Evolutionary conservation across 2,797 vertebrate species (phyloP).

Genomic region (Sebastes itinus): DNA sequence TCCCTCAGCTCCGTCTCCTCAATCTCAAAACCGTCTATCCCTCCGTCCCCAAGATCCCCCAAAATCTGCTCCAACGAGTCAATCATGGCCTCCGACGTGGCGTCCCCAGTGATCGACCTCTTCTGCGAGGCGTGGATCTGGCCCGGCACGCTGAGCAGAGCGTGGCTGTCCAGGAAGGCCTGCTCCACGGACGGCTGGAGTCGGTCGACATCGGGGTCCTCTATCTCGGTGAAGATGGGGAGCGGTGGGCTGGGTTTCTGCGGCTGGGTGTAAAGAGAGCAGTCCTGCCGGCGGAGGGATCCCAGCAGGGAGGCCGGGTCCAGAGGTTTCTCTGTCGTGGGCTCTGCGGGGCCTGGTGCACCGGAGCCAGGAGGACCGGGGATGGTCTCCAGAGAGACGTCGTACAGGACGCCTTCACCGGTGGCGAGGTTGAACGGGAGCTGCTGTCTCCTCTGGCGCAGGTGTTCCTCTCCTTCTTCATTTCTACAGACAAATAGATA

Average conservation of each 20-base stretch:
- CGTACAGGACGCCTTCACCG: constrained; percentile 68
- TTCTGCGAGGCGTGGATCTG: constrained; percentile 14
- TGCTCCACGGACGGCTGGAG: constrained; percentile 47
- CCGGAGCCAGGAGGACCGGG: background rate
- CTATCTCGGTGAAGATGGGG: constrained; percentile 4
- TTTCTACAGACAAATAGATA: constrained; percentile 38
- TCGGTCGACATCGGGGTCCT: background rate
- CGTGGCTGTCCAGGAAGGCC: constrained; percentile 65
- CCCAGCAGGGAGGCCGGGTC: constrained; percentile 63
- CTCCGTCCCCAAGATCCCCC: background rate
- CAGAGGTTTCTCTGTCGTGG: constrained; percentile 25
- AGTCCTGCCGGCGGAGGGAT: constrained; percentile 57
- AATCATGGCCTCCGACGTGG: constrained; percentile 30
- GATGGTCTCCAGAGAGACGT: constrained; percentile 31
- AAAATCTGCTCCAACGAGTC: constrained; percentile 67
- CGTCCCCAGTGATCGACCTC: constrained; percentile 20
- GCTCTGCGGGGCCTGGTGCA: background rate
- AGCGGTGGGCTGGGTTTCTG: constrained; percentile 33
- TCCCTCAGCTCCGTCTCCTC: constrained; percentile 49
- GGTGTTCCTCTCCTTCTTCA: constrained; percentile 74
- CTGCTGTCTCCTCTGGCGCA: constrained; percentile 61
- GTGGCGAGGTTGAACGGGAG: constrained; percentile 67
- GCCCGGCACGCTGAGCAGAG: constrained; percentile 57
- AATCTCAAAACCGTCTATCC: constrained; percentile 33
- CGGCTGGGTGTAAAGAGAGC: constrained; percentile 41